Evolutionary conservation across 2,888 invertebrate genomes (phyloP), one percentile per base, ranked within the genome.

Genomic region (Thereva unica): DNA sequence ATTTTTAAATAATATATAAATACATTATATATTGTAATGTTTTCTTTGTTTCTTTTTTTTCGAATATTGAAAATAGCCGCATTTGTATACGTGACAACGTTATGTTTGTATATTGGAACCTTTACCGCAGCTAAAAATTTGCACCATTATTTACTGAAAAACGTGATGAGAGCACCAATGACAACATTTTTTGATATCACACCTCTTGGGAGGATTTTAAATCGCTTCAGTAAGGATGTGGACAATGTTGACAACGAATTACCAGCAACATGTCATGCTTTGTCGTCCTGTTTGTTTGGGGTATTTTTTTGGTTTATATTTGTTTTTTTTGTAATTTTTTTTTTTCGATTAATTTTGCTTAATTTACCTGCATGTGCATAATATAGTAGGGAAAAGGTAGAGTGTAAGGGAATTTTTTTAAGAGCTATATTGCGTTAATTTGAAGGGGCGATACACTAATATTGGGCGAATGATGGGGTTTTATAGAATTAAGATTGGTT

Each of bases 181-280:
- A 85, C 87, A 82, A 84, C 84, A 71, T 90, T 89, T 82, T 90
- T 89, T 80, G 89, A 90, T 78, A 82, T 85, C 71, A 87, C 88
- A 72, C 89, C 89, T 5, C 75, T 84, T 70, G 90, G 90, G 75
- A 83, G 90, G 75, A 83, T 90, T 72, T 81, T 90, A 63, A 87
- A 87, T 80, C 84, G 87, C 73, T 87, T 89, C 78, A 85, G 87
- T 73, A 87, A 85, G 81, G 89, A 90, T 79, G 81, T 87, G 75
- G 86, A 86, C 75, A 84, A 84, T 71, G 77, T 88, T 74, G 89
- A 89, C 80, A 84, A 84, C 74, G 82, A 84, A 71, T 80, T 89
- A 70, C 86, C 87, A 69, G 76, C 77, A 71, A 83, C 83, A 70
- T 71, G 84, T 74, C 82, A 83, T 71, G 76, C 79, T 74, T 81